Evolutionary conservation across 2,113 vertebrate genomes (phyloP).

Genomic region (Nettapus auritus): DNA sequence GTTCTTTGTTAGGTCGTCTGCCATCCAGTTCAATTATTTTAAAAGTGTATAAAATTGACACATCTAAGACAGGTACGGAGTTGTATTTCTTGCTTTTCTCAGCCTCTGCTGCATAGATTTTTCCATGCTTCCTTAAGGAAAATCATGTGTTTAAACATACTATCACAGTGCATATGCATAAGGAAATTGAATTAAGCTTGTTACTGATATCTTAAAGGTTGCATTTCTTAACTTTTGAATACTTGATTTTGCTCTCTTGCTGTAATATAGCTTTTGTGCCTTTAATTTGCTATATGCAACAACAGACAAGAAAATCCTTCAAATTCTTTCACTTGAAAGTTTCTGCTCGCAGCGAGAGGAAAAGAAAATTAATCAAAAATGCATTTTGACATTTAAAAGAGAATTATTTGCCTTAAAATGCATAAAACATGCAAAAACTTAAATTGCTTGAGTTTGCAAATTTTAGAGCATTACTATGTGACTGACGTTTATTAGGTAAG

Average conservation of each 20-base stretch:
- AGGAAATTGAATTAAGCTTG: neutral
- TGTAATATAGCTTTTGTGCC: neutral
- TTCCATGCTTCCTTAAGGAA: neutral
- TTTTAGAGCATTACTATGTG: neutral
- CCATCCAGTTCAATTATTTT: neutral
- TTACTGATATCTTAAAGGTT: neutral
- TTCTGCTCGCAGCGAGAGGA: slow-evolving; percentile 1
- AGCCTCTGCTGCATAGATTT: neutral
- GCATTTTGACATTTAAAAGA: slow-evolving; percentile 49
- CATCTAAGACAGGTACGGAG: neutral
- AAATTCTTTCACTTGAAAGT: slow-evolving; percentile 13
- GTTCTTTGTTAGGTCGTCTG: neutral
- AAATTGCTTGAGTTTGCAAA: neutral
- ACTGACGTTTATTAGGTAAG: neutral
- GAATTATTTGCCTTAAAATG: slow-evolving; percentile 40
- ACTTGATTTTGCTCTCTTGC: neutral
- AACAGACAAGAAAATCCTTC: neutral
- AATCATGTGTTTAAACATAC: neutral
- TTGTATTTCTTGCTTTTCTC: neutral
- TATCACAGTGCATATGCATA: neutral
- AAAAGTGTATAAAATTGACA: neutral
- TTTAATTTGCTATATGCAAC: neutral
- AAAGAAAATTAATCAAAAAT: slow-evolving; percentile 55
- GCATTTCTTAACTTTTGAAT: neutral
- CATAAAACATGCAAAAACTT: slow-evolving; percentile 17